A percentile compares a stretch with the other conserved stretches of the same genome.
phyloP scores from a whole-genome alignment of 2,113 vertebrate species.

The Addax nasomaculatus region DNA sequence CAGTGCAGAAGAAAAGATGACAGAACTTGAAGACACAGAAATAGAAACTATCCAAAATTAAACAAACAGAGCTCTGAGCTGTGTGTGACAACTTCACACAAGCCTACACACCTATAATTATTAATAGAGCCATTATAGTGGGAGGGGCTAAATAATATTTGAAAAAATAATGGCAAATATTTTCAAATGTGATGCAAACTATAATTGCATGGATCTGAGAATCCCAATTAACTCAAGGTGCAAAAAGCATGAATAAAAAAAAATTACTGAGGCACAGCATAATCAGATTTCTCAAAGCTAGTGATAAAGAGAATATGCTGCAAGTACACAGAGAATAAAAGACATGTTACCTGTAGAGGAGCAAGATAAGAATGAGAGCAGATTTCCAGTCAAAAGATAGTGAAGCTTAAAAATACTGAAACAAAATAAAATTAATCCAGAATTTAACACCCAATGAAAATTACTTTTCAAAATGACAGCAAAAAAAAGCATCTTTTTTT shows the following conservation, averaged over 20 bases:
- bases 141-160: not conserved
- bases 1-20: not conserved
- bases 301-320: not conserved
- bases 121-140: not conserved
- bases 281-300: not conserved
- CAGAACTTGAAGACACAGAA: not conserved
- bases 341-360: no score
- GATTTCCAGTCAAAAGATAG: not conserved
- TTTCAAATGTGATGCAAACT: not conserved
- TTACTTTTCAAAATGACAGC: not conserved
- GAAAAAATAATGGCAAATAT: not conserved
- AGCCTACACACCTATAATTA: not conserved
- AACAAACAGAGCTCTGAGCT: not conserved
- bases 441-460: not conserved
- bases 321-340: not conserved
- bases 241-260: not conserved
- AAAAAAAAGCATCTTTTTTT: not conserved
- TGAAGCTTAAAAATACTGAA: not conserved
- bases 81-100: not conserved
- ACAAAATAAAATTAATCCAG: not conserved
- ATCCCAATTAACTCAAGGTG: not conserved
- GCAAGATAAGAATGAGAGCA: not conserved
- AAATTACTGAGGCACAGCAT: not conserved
- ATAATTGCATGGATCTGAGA: not conserved
- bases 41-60: not conserved